Base-by-base conservation (phyloP, 37 sponge, comb jelly and placozoan species). In the Halisarca cf. caerulea region DNA sequence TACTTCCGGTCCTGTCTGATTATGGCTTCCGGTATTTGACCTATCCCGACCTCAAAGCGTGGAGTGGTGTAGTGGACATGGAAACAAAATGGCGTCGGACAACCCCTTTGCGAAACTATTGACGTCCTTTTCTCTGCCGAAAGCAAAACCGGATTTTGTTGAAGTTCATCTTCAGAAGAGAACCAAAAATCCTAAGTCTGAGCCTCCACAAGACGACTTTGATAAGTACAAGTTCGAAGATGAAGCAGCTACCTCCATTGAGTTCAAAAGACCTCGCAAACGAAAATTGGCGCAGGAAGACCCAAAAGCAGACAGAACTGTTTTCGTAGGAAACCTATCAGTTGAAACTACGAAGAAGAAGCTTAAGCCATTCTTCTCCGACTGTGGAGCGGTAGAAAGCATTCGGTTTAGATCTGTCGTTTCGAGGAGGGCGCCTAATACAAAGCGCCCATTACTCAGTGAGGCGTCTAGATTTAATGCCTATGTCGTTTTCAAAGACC, bases 251-350 rank as follows among this genome's bases (percentile, higher is more conserved):
- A n/a, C n/a, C n/a, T n/a, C n/a, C n/a, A n/a, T n/a, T n/a, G n/a
- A n/a, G n/a, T n/a, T n/a, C n/a, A n/a, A 38, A 35, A 30, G 40
- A 37, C 30, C 58, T 37, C 34, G 68, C 14, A 23, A 27, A 66
- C 18, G 53, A 59, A 18, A 38, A 23, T 0, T 11, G 42, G 59
- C 41, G 66, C 41, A 62, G 47, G 45, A 23, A 61, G 91, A 91
- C 43, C 40, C 78, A 5, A 47, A 80, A 33, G 79, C 85, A 14
- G 71, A 83, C 17, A 80, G 93, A 37, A 95, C 96, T 1, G 53
- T 95, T 2, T 95, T 95, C 59, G 83, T 92, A 0, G 93, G 96
- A 6, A 92, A 92, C 45, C 34, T 95, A 2, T 91, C 96, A 21
- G 51, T 64, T 11, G 60, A 40, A 17, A 58, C 40, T 21, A 88